Evolutionary conservation across 2,888 invertebrate species (phyloP), one percentile per base, ranked within the genome.

Genomic region (Epinotia brunnichana): DNA sequence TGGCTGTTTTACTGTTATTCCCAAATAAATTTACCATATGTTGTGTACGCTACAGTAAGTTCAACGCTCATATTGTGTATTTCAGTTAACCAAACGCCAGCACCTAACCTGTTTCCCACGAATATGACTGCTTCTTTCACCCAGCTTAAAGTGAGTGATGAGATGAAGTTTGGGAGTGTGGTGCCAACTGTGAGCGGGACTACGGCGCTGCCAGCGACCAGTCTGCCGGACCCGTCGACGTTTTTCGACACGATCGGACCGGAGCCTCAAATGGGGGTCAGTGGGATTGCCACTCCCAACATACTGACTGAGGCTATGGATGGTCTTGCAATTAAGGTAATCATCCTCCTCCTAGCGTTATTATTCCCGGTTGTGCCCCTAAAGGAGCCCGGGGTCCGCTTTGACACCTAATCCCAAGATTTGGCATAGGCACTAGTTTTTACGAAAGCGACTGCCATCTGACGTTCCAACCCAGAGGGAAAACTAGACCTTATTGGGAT

Each of bases 181-280:
- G 72, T 92, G 60, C 90, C 91, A 0, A 90, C 89, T 74, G 89
- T 91, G 48, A 91, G 89, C 71, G 86, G 85, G 0, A 82, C 88
- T 29, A 80, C 89, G 0, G 83, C 90, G 0, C 78, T 92, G 10
- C 91, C 91, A 15, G 91, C 92, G 0, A 79, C 87, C 0, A 90
- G 87, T 74, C 79, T 94, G 15, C 94, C 94, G 1, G 93, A 93
- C 74, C 94, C 94, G 0, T 92, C 93, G 0, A 93, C 92, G 0
- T 94, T 94, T 79, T 94, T 94, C 73, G 93, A 94, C 67, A 93
- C 88, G 5, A 92, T 94, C 53, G 92, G 90, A 0, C 90, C 93
- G 7, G 91, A 91, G 76, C 86, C 90, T 5, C 85, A 83, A 67
- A 84, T 91, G 61, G 60, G 74, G 5, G 89, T 89, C 79, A 88